A percentile compares a stretch with the other conserved stretches of the same genome.
Evolutionary conservation across 2,797 vertebrate genomes (phyloP).

Genomic region (Gephyroberyx darwinii): DNA sequence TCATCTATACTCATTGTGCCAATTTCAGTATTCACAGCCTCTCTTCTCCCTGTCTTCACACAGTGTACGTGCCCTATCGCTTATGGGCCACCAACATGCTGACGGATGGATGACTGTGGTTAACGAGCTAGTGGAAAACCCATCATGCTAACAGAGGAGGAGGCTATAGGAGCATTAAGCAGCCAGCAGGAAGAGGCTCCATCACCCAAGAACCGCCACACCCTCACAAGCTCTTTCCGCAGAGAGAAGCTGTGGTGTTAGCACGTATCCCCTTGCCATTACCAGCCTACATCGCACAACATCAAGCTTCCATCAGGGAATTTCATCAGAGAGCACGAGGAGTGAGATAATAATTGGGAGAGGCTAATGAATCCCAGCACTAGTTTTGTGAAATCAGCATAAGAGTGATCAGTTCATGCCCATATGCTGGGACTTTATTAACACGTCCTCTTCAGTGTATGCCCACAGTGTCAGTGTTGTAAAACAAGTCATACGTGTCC

Average conservation of each 20-base stretch:
- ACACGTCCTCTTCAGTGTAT: slow-evolving; percentile 41
- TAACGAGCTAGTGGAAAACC: slow-evolving; percentile 79
- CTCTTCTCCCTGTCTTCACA: slow-evolving; percentile 71
- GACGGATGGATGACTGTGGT: slow-evolving; percentile 80
- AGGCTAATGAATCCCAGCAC: slow-evolving; percentile 20
- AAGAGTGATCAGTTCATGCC: slow-evolving; percentile 26
- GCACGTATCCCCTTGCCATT: slow-evolving; percentile 56
- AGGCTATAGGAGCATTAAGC: slow-evolving; percentile 63
- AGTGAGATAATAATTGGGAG: slow-evolving; percentile 46
- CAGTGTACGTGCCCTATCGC: slow-evolving; percentile 77
- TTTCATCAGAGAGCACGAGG: slow-evolving; percentile 7
- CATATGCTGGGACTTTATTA: slow-evolving; percentile 40
- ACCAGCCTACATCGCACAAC: slow-evolving; percentile 18
- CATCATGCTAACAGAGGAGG: slow-evolving; percentile 67
- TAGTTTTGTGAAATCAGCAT: slow-evolving; percentile 37
- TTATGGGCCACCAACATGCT: slow-evolving; percentile 72
- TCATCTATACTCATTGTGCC: slow-evolving; percentile 62
- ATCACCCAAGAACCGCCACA: slow-evolving; percentile 58
- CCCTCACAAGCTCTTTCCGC: slow-evolving; percentile 58
- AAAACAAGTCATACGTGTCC: slow-evolving; percentile 59
- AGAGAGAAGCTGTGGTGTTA: slow-evolving; percentile 48
- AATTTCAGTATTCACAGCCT: slow-evolving; percentile 74
- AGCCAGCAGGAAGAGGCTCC: slow-evolving; percentile 69
- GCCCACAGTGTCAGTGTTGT: slow-evolving; percentile 46
- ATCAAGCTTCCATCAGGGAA: slow-evolving; percentile 38